Evolutionary conservation across 2,888 invertebrate genomes (phyloP), one percentile per base, ranked within the genome.

Genomic region (Julus scanicus): DNA sequence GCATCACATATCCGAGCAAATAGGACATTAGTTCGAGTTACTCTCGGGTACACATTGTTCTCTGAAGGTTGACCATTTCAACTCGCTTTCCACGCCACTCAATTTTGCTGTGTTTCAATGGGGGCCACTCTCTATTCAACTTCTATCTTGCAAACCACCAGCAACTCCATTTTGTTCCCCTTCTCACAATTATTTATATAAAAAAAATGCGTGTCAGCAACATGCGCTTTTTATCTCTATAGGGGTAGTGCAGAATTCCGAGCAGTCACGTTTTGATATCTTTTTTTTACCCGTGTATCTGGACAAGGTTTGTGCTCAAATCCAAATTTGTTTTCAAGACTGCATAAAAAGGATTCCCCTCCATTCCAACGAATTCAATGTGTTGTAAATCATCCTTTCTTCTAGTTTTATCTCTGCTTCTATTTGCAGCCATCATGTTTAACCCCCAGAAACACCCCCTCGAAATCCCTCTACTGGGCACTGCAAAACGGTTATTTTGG

Each of bases 251-350:
- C 9, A 80, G 80, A 80, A 80, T 80, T 80, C 80, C 80, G 80
- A 80, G 80, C 80, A 80, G 80, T 80, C 80, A 80, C 80, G 80
- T 80, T 80, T 80, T 80, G 80, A 80, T 80, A 80, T 80, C 80
- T 4, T 37, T 37, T 37, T 80, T 80, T 37, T 80, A 6, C 37
- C 80, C 80, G 20, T 37, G 2, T 80, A 80, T 20, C 80, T 80
- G 80, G 80, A 80, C 80, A 80, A 11, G 80, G 37, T 80, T 80
- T 80, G 80, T 20, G 80, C 80, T 80, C 80, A 11, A 80, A 80
- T 80, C 80, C 80, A 80, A 80, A 80, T 80, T 80, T 80, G 80
- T 80, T 80, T 80, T 80, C 80, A 20, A 80, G 80, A 80, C 80
- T 80, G 80, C 80, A 80, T 80, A 80, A 80, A 80, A 80, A 80